Evolutionary conservation across 2,888 invertebrate genomes (phyloP), one percentile per base, ranked within the genome.

Genomic region (Lepidocyrtoides sp.): DNA sequence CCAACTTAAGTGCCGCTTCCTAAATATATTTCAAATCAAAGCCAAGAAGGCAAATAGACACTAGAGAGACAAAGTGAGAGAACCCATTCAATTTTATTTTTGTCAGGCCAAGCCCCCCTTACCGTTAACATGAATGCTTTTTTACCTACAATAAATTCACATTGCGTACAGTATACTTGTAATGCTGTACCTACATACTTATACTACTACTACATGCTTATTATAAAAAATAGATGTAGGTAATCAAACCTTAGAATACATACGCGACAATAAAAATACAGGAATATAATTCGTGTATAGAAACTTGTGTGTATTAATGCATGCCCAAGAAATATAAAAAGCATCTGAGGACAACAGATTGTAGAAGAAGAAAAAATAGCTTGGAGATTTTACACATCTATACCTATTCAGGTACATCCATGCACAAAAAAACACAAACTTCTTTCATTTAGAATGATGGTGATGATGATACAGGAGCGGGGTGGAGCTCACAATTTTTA

Each of bases 61-160:
- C 41, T 20, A 44, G 41, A 20, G 48, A 44, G 44, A 44, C 51
- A 51, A 7, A 36, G 36, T 36, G 44, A 91, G 79, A 91, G 81
- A 66, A 84, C 57, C 77, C 84, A 91, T 91, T 91, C 84, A 85
- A 84, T 84, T 87, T 87, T 91, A 86, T 86, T 89, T 86, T 75
- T 86, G 88, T 89, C 84, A 79, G 60, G 89, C 91, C 91, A 86
- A 89, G 89, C 91, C 91, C 89, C 89, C 85, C 86, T 92, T 92
- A 92, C 91, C 91, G 91, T 92, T 92, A 92, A 20, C 87, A 77
- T 57, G 48, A 85, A 69, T 72, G 85, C 54, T 85, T 90, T 48
- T 79, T 86, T 91, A 75, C 82, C 57, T 66, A 29, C 75, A 86
- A 54, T 72, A 48, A 51, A 63, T 48, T 66, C 48, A 48, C 51